Evolutionary conservation across 2,113 vertebrate species (phyloP), one percentile per base, ranked within the genome.

Genomic region (Gymnarchus niloticus): DNA sequence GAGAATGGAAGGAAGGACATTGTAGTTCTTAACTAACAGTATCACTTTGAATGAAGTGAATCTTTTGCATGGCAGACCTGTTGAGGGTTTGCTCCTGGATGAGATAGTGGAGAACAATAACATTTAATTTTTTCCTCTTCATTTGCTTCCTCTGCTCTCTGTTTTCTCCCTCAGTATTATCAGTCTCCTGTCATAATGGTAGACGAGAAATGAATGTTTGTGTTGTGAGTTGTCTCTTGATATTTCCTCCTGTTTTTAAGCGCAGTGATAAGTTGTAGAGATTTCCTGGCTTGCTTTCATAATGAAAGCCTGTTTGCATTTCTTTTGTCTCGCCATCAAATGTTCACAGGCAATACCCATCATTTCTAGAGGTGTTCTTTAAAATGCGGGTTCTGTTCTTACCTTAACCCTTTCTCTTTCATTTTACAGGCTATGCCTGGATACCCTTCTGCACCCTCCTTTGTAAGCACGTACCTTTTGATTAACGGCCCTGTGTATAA

Each of bases 351-450:
- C 28, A 69, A 33, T 69, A 69, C 5, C 3, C 65, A 41, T 73
- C 14, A 73, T 73, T 41, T 73, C 4, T 37, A 37, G 65, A 73
- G 12, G 1, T 73, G 65, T 54, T 14, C 14, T 54, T 54, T 54
- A 14, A 7, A 54, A 54, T 54, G 52, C 5, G 14, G 6, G 6
- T 54, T 54, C 14, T 48, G 19, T 78, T 78, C 21, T 48, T 78
- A 2, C 17, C 10, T 0, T 82, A 48, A 49, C 4, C 23, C n/a
- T 48, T 44, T 12, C 19, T 44, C 5, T 56, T 56, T 82, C 28
- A 84, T 85, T 56, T 87, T 87, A 65, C 85, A 90, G 87, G 76
- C 84, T 48, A 56, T 86, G 85, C 56, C 65, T 81, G 85, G 19
- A 84, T 87, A 28, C 85, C 81, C 87, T 28, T 54, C 87, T 73